Evolutionary conservation across 37 sponge, comb jelly and placozoan genomes (phyloP).

Genomic region (Ianthella basta): DNA sequence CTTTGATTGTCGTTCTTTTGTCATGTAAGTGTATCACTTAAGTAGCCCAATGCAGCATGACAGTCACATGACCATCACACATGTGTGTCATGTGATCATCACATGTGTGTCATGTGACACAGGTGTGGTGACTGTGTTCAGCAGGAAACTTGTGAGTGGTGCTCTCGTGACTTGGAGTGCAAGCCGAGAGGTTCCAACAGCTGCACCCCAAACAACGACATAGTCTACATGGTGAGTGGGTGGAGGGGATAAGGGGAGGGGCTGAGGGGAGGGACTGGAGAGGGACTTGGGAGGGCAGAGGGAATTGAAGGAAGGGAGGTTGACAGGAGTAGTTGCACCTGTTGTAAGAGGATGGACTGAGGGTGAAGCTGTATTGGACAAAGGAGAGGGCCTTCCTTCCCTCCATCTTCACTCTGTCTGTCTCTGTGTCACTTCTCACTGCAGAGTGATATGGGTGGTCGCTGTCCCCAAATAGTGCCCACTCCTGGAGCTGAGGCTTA

Average conservation of each 20-base stretch:
- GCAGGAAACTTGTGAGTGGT: constrained; percentile 25
- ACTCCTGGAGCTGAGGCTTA: neutral
- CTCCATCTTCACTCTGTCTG: constrained; percentile 11
- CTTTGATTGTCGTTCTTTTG: constrained; percentile 22
- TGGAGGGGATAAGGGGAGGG: too few species aligned
- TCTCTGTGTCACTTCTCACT: neutral
- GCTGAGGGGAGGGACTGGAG: neutral
- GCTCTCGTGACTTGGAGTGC: neutral
- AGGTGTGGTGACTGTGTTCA: constrained; percentile 10
- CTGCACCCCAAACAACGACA: neutral
- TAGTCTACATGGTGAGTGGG: constrained; percentile 16
- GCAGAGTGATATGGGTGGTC: neutral
- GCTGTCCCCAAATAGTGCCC: neutral
- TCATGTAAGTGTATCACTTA: neutral
- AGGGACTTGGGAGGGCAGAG: neutral
- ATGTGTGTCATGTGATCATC: too few species aligned
- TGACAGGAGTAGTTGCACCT: too few species aligned
- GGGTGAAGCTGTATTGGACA: neutral
- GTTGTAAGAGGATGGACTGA: neutral
- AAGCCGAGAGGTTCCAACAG: neutral
- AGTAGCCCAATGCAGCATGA: neutral
- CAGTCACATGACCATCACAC: too few species aligned
- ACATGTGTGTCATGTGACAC: neutral
- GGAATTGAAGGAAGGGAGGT: neutral
- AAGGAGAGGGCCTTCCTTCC: constrained; percentile 9